Evolutionary conservation across 37 sponge, comb jelly and placozoan genomes (phyloP), one percentile per base, ranked within the genome.

Genomic region (Cladorhizidae sp.): DNA sequence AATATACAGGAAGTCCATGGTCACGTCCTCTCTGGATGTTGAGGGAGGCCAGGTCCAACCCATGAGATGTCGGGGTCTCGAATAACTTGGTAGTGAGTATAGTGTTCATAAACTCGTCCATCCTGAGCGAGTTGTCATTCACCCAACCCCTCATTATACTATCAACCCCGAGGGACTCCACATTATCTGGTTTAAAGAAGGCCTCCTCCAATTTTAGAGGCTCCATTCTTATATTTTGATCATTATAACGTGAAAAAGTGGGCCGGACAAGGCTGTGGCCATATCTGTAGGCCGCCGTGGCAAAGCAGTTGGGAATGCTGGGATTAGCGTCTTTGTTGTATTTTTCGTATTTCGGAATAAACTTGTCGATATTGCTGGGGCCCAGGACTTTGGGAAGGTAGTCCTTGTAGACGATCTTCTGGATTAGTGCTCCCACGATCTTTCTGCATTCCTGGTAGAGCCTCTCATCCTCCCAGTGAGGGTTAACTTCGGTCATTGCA

Each of bases 11-110:
- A 9, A 98, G 79, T 7, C 96, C 96, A 79, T 93, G 91, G 67
- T 95, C 96, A 54, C 96, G 87, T 8, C 95, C 95, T 42, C 96
- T 58, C 65, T 95, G 96, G 7, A 95, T 85, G 64, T 92, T 95
- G 31, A 93, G 69, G 0, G 96, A 71, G 25, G 87, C 84, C 31
- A 95, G 78, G 72, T 93, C 94, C 80, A 84, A 29, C 0, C 85
- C 85, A 42, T 67, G 78, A 31, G 32, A 21, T 15, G 8, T 22
- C 14, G 62, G 40, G 33, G 56, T 35, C 28, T 73, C 57, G 75
- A 95, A 95, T 15, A 95, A 68, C 23, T 80, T 59, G 81, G 77
- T 91, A 1, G 89, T 95, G 22, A 95, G 72, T 35, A 78, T 52
- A n/a, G 5, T 23, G 45, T 71, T 91, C 28, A 91, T 2, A 74